Evolutionary conservation across 2,797 vertebrate genomes (phyloP).

Genomic region (Pithecia hirsuta): DNA sequence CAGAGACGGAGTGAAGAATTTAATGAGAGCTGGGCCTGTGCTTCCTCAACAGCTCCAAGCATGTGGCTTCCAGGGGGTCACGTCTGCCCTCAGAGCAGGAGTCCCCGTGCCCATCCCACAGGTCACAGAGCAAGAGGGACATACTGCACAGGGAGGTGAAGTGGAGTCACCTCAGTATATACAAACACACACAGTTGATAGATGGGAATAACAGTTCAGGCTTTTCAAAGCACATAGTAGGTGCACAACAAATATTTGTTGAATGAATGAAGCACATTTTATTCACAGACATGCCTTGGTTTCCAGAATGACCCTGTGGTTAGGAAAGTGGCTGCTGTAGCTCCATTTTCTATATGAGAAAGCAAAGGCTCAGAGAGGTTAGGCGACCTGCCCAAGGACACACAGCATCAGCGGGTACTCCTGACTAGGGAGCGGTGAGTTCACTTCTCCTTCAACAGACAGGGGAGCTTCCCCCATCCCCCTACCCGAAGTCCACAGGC

Average conservation of each 20-base stretch:
- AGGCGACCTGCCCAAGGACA: not conserved
- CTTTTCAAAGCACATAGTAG: not conserved
- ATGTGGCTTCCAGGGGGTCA: not conserved
- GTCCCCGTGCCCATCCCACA: fast-evolving
- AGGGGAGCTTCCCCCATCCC: not conserved
- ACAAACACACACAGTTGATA: not conserved
- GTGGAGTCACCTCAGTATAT: not conserved
- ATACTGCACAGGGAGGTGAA: not conserved
- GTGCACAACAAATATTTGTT: not conserved
- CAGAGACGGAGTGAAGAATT: not conserved
- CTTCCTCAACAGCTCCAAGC: not conserved
- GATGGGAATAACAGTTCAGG: not conserved
- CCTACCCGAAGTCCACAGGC: not conserved
- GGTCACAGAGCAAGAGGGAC: not conserved
- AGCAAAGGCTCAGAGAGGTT: not conserved
- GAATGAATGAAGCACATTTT: not conserved
- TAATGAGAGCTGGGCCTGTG: not conserved
- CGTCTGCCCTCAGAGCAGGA: not conserved
- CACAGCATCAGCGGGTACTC: not conserved
- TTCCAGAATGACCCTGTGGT: not conserved
- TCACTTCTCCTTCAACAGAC: not conserved
- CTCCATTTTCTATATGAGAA: not conserved
- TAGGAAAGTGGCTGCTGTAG: not conserved
- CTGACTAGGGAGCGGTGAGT: not conserved
- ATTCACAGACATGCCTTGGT: not conserved